Conservation (phyloP, 1,140 invertebrate species). For the Bacillus rossius region DNA sequence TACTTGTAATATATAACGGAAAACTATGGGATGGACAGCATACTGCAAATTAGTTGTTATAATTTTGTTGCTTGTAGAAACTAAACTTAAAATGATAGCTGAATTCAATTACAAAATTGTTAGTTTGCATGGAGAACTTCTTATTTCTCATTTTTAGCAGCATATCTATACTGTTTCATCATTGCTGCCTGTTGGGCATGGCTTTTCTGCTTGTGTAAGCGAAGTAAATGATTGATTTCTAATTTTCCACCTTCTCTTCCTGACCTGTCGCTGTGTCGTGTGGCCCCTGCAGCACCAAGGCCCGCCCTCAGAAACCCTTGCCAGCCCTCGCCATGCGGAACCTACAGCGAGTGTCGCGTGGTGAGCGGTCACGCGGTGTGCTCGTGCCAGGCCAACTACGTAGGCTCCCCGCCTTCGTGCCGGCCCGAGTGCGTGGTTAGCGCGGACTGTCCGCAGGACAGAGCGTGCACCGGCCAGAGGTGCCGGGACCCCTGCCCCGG, state of each 20-base stretch:
- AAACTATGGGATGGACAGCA: no score
- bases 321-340: constrained; percentile 50
- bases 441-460: constrained; percentile 56
- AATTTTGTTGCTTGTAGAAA: no score
- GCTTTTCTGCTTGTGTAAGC: no score
- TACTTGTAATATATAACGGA: no score
- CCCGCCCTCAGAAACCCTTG: constrained; percentile 45
- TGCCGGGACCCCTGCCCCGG: constrained; percentile 56
- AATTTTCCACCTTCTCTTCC: constrained; percentile 14
- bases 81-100: no score
- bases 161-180: no score
- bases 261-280: constrained; percentile 5
- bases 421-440: constrained; percentile 60
- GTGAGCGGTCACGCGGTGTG: constrained; percentile 56
- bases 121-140: no score
- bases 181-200: no score
- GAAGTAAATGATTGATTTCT: no score
- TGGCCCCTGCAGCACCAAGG: constrained; percentile 18
- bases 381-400: constrained; percentile 55
- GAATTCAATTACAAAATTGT: no score
- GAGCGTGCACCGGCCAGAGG: constrained; percentile 60
- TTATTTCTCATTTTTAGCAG: no score
- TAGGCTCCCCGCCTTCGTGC: constrained; percentile 57
- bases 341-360: constrained; percentile 51
- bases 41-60: no score